Base-by-base conservation (phyloP, 2,113 vertebrate species). In the Callipepla squamata region DNA sequence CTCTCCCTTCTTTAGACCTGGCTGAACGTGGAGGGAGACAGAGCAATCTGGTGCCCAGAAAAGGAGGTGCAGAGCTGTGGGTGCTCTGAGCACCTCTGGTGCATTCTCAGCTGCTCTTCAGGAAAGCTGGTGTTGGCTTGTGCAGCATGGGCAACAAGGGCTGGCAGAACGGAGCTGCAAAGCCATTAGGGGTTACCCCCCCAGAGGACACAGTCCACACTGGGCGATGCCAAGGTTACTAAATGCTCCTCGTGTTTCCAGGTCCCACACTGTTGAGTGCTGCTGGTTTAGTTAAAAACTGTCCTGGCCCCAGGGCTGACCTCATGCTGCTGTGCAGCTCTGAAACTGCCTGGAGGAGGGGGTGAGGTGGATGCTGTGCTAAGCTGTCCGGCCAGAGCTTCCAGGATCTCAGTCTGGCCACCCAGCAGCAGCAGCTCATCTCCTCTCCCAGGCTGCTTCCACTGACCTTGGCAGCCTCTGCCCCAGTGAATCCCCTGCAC, bases 71-170 rank as follows among this genome's bases (percentile, higher is more conserved):
- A 1, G 26, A 57, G 58, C 67, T 1, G 0, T 4, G 40, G 57
- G 53, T 65, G 36, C 84, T 87, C 67, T 65, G 30, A 85, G 59
- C 40, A 7, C 42, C 30, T n/a, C 20, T 23, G 30, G 20, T 26
- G 26, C 0, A 0, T 19, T 23, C 28, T 79, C 36, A 50, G 81
- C 12, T 22, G 48, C 44, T 87, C 26, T 80, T 73, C 36, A 50
- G 75, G 32, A 70, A 80, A 85, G 73, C 47, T 40, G 61, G 25
- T 36, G 38, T 23, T 57, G 73, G 63, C 17, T 85, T 32, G 42
- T 0, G 0, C 45, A 80, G 74, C 45, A 50, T 1, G 0, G 5
- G 25, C 4, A 67, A 9, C 13, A 21, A 20, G 57, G 57, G 13
- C 75, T 17, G 36, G 62, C 69, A 66, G 32, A 79, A 51, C 53